Percentiles rank a stretch among this genome's conserved stretches.
Evolutionary conservation across 2,797 vertebrate genomes (phyloP).

Genomic region (Coregonus sp.): DNA sequence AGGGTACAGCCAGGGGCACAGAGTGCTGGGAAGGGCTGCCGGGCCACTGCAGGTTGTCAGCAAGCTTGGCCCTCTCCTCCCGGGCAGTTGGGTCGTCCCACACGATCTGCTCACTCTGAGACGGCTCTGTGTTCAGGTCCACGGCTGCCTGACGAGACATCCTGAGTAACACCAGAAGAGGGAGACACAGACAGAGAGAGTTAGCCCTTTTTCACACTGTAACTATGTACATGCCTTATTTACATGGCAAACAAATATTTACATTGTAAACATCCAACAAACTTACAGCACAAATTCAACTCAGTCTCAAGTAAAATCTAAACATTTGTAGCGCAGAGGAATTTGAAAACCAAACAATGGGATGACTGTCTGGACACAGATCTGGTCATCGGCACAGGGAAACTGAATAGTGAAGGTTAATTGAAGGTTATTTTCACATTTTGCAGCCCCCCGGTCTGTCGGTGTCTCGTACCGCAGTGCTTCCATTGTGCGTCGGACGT

Average conservation of each 20-base stretch:
- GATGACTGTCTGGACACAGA: background rate
- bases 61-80: conserved; percentile 94
- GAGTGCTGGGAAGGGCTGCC: conserved; percentile 87
- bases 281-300: background rate
- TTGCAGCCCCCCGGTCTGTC: background rate
- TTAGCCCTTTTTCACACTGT: background rate
- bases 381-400: background rate
- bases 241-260: background rate
- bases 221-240: background rate
- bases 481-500: conserved; percentile 83
- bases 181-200: background rate
- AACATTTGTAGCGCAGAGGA: background rate
- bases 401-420: background rate
- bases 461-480: conserved; percentile 82
- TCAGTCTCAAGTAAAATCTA: background rate
- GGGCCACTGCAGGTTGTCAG: conserved; percentile 94
- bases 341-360: background rate
- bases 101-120: conserved; percentile 96
- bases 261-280: background rate
- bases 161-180: conserved; percentile 61
- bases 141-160: conserved; percentile 79
- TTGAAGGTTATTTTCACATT: background rate
- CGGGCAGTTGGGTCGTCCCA: conserved; percentile 98
- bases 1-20: conserved; percentile 67
- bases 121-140: conserved; percentile 92